Percentiles rank a stretch among this genome's conserved stretches.
These are phyloP conservation scores for Peromyscus nudipes DNA, from an alignment of 2,797 vertebrate species.

Conservation along the genomic window DNA sequence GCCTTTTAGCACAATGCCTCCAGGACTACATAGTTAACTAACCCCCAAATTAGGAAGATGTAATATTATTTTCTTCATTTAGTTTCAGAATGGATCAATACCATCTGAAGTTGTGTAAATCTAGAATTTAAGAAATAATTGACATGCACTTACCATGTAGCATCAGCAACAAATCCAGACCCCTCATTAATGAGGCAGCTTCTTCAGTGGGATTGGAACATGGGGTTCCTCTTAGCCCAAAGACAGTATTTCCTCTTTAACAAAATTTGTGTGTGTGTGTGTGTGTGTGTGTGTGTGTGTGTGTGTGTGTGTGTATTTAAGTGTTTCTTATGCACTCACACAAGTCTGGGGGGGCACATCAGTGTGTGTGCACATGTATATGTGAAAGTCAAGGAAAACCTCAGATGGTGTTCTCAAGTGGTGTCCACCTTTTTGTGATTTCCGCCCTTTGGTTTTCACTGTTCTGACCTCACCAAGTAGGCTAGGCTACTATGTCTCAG, in stretches of 20 bases:
- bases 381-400: neutral
- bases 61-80: neutral
- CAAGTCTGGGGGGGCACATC: neutral
- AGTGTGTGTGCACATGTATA: neutral
- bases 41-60: fast-evolving
- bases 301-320: neutral
- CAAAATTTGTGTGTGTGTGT: neutral
- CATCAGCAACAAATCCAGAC: neutral
- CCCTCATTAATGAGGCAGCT: fast-evolving
- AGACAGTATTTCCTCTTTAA: neutral
- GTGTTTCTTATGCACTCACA: neutral
- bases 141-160: neutral
- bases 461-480: neutral
- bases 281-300: no score
- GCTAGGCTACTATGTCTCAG: neutral
- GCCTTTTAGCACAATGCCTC: fast-evolving
- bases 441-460: neutral
- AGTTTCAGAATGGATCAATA: neutral
- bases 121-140: neutral
- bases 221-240: neutral
- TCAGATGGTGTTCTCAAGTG: neutral
- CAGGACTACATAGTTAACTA: fast-evolving
- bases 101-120: neutral
- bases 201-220: neutral
- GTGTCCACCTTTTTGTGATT: neutral